Conservation (phyloP, 2,113 vertebrate genomes). For the Dromaius novaehollandiae region DNA sequence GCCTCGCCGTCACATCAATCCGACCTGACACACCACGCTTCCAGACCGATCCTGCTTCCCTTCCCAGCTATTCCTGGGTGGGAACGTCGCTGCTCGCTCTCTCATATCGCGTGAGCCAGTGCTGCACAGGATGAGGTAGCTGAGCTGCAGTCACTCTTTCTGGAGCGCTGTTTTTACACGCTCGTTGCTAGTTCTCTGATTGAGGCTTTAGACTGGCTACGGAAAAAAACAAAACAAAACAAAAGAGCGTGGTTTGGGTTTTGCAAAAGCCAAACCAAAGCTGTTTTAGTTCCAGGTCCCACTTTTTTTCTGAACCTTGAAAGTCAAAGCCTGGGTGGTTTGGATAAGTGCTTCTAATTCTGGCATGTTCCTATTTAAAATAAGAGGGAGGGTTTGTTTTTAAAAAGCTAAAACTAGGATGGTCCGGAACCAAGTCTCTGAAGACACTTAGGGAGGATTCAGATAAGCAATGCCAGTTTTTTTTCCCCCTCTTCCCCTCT, state of each 20-base stretch:
- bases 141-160: neutral
- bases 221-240: no score
- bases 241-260: neutral
- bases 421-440: neutral
- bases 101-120: neutral
- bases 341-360: constrained; percentile 51
- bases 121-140: neutral
- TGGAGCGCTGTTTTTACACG: neutral
- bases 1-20: neutral
- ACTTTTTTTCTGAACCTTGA: constrained; percentile 7
- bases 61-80: neutral
- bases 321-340: constrained; percentile 12
- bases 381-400: constrained; percentile 41
- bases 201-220: neutral
- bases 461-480: neutral
- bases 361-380: constrained; percentile 30
- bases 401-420: constrained; percentile 21
- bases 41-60: neutral
- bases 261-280: constrained; percentile 36
- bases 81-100: neutral
- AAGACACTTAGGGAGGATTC: constrained; percentile 27
- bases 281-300: constrained; percentile 3
- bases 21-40: neutral
- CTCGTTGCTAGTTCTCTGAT: neutral
- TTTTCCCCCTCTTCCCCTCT: neutral